phyloP scores from a whole-genome alignment of 1,140 invertebrate species.

The Sarcophaga peregrina region DNA sequence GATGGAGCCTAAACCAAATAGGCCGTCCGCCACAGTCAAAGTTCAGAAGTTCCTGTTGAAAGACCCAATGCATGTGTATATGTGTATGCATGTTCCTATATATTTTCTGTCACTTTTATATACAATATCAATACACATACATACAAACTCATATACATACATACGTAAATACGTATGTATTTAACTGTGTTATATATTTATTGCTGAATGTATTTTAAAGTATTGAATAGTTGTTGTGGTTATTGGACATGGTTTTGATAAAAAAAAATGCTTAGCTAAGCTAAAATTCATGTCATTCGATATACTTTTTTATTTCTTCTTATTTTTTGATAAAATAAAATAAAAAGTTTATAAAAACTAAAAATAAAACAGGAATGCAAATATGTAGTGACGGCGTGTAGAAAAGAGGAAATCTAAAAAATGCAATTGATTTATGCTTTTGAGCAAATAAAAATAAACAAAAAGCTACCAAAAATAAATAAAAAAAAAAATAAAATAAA shows the following conservation, averaged over 20 bases:
- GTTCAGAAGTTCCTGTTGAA: too few species aligned
- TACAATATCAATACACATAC: background rate
- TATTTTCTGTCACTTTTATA: background rate
- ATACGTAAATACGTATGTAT: background rate
- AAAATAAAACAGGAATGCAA: slow-evolving; percentile 3
- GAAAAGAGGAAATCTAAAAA: slow-evolving; percentile 4
- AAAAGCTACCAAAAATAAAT: background rate
- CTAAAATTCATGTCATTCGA: slow-evolving; percentile 28
- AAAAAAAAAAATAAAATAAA: slow-evolving; percentile 13
- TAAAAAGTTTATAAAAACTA: background rate
- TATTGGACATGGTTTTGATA: slow-evolving; percentile 25
- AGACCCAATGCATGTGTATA: background rate
- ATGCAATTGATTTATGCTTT: slow-evolving; percentile 27
- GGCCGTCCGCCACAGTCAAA: too few species aligned
- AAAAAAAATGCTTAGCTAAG: slow-evolving; percentile 29
- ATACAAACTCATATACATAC: background rate
- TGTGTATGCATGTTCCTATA: too few species aligned
- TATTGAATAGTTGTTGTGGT: slow-evolving; percentile 29
- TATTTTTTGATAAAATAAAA: background rate
- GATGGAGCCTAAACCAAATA: too few species aligned
- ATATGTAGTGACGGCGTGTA: background rate
- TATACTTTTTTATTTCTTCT: background rate
- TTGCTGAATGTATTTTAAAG: slow-evolving; percentile 8
- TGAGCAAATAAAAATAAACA: background rate
- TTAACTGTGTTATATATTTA: background rate